Conservation (phyloP, 2,113 vertebrate species). For the Seriola aureovittata region DNA sequence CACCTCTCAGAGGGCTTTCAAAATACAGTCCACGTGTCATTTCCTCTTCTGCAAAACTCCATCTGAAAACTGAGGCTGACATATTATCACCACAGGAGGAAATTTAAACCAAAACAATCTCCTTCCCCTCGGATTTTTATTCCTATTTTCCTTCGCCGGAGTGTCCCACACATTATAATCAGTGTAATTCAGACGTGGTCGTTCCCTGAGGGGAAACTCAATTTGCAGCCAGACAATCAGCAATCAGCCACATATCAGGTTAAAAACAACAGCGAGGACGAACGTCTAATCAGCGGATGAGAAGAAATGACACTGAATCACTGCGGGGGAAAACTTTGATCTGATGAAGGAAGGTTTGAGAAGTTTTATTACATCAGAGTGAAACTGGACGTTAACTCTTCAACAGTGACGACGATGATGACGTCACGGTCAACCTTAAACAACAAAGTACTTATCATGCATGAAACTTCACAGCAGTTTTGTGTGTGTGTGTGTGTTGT, state of each 20-base stretch:
- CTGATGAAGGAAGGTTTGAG: too few species aligned
- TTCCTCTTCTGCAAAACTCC: background rate
- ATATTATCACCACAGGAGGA: background rate
- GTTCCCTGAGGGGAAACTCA: slow-evolving; percentile 9
- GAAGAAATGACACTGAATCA: background rate
- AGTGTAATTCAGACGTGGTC: background rate
- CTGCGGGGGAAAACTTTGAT: background rate
- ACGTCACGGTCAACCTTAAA: too few species aligned
- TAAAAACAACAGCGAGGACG: background rate
- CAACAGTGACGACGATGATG: too few species aligned
- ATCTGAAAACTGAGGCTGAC: background rate
- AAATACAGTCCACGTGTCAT: background rate
- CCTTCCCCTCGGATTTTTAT: background rate
- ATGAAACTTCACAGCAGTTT: too few species aligned
- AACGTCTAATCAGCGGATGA: background rate
- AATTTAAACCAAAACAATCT: background rate
- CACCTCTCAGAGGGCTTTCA: too few species aligned
- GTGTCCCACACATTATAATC: background rate
- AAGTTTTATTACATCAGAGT: too few species aligned
- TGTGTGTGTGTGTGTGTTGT: too few species aligned
- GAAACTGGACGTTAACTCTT: too few species aligned
- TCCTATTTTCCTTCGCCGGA: background rate
- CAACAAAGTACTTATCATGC: too few species aligned
- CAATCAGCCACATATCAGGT: slow-evolving; percentile 23
- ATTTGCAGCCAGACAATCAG: slow-evolving; percentile 17